phyloP scores from a whole-genome alignment of 2,113 vertebrate genomes.

The Malurus alboscapulatus region DNA sequence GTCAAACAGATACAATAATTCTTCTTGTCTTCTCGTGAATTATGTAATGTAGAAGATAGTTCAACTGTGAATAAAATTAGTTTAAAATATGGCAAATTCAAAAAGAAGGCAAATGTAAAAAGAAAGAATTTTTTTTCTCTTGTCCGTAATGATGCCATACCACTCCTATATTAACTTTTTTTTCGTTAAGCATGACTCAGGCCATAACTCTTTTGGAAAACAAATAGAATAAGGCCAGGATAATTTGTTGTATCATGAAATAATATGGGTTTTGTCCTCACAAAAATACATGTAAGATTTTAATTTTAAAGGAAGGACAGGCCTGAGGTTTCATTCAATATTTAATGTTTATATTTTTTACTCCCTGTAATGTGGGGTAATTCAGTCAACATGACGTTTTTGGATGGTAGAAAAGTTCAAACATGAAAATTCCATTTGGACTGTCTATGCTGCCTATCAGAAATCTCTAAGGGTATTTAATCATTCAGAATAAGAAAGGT shows the following conservation, averaged over 20 bases:
- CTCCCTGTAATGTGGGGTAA: background rate
- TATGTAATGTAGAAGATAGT: background rate
- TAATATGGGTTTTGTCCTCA: background rate
- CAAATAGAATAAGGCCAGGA: background rate
- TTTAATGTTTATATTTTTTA: constrained; percentile 51
- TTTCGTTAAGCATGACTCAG: background rate
- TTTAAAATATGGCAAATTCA: background rate
- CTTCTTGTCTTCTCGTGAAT: background rate
- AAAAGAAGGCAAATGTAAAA: background rate
- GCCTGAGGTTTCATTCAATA: constrained; percentile 38
- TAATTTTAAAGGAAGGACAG: constrained; percentile 14
- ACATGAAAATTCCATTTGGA: constrained; percentile 64
- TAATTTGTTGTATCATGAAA: background rate
- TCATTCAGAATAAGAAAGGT: constrained; percentile 72
- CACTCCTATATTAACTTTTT: background rate
- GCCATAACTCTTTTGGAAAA: background rate
- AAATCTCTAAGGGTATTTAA: constrained; percentile 68
- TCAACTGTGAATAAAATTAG: background rate
- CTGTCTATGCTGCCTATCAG: constrained; percentile 29
- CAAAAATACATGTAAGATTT: constrained; percentile 1
- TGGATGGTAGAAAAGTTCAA: constrained; percentile 49
- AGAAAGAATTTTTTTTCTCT: background rate
- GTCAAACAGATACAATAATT: background rate
- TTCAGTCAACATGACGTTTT: constrained; percentile 45
- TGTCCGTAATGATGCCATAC: background rate